Conservation (phyloP, 2,797 vertebrate genomes). For the Tenualosa thibaudeaui region DNA sequence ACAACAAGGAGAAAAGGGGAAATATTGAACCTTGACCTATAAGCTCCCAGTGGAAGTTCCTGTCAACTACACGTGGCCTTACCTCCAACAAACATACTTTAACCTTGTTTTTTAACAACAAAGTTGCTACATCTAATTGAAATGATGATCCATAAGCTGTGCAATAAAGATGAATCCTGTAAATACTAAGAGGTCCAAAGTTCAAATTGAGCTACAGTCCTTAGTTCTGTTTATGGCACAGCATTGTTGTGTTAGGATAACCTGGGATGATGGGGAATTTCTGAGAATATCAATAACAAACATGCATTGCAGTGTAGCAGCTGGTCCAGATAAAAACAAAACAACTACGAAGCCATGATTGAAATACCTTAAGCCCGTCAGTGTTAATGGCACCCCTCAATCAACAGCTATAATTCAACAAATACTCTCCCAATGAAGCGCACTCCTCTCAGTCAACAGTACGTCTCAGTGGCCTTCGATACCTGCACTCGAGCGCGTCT, state of each 20-base stretch:
- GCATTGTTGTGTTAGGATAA: not conserved
- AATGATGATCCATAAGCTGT: not conserved
- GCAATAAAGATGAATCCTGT: not conserved
- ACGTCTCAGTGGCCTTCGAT: not conserved
- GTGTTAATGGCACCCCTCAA: not conserved
- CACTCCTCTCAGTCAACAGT: slow-evolving; percentile 5
- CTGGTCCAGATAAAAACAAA: not conserved
- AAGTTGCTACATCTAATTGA: not conserved
- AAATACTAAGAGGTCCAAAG: not conserved
- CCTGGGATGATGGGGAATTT: not conserved
- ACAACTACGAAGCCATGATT: not conserved
- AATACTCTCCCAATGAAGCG: not conserved
- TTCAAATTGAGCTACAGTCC: not conserved
- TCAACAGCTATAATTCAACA: not conserved
- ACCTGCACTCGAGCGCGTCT: not conserved
- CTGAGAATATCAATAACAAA: not conserved
- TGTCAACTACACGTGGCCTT: not conserved
- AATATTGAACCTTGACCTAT: not conserved
- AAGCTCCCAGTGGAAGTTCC: not conserved
- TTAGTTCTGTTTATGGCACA: not conserved
- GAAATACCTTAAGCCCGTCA: not conserved
- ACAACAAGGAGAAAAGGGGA: not conserved
- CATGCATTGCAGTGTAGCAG: not conserved
- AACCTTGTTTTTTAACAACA: not conserved
- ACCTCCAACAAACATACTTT: not conserved